These are phyloP conservation scores for Charina bottae DNA, from an alignment of 2,113 vertebrate species.

Conservation along the genomic window DNA sequence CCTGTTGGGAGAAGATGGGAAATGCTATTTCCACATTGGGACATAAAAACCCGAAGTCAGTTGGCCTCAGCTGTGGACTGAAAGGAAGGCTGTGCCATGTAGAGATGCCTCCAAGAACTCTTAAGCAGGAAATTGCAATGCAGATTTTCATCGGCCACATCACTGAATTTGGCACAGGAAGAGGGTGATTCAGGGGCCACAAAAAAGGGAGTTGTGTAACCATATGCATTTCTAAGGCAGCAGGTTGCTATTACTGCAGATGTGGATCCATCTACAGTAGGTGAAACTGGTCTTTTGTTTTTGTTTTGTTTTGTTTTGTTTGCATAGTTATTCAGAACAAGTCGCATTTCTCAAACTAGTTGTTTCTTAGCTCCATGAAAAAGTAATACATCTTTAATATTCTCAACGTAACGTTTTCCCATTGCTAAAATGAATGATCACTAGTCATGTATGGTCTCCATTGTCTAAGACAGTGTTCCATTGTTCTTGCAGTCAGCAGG, in stretches of 20 bases:
- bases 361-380: constrained; percentile 38
- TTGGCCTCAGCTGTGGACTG: too few relatives aligned
- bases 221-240: neutral
- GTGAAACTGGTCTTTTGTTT: neutral
- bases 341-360: constrained; percentile 34
- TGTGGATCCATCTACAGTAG: neutral
- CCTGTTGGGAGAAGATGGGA: neutral
- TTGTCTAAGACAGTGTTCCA: constrained; percentile 31
- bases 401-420: constrained; percentile 45
- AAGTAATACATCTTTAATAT: constrained; percentile 16
- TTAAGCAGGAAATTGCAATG: neutral
- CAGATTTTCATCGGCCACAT: neutral
- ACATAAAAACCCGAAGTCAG: too few relatives aligned
- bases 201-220: neutral
- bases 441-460: constrained; percentile 15
- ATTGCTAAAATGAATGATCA: constrained; percentile 27
- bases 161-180: neutral
- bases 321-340: constrained; percentile 34
- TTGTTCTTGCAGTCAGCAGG: constrained; percentile 16
- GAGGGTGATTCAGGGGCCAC: neutral
- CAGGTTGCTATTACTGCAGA: neutral
- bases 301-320: too few relatives aligned
- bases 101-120: too few relatives aligned
- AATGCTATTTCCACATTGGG: neutral
- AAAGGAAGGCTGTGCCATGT: neutral